These are phyloP conservation scores for Decapterus maruadsi DNA, from an alignment of 2,797 vertebrate species.

Conservation along the genomic window DNA sequence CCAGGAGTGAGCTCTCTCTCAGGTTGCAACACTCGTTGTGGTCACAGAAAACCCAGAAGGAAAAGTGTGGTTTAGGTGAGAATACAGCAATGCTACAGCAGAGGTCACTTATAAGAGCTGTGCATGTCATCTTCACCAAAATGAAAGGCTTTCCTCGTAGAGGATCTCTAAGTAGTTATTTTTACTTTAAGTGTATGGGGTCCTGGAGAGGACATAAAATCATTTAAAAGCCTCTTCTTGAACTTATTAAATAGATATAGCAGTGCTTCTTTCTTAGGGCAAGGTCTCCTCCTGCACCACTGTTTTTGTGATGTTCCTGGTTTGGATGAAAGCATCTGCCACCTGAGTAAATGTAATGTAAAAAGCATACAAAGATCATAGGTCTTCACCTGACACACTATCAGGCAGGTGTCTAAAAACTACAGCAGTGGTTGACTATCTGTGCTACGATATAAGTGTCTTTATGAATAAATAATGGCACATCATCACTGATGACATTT, in stretches of 20 bases:
- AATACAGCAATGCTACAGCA: slow-evolving; percentile 18
- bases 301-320: neutral
- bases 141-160: slow-evolving; percentile 36
- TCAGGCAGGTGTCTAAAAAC: neutral
- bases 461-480: neutral
- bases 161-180: slow-evolving; percentile 31
- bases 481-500: neutral
- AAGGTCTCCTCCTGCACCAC: neutral
- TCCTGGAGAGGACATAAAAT: neutral
- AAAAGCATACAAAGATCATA: too few relatives aligned
- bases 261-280: neutral
- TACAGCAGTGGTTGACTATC: neutral
- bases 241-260: neutral
- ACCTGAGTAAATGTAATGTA: too few relatives aligned
- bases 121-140: slow-evolving; percentile 34
- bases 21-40: slow-evolving; percentile 46
- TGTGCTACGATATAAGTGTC: too few relatives aligned
- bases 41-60: slow-evolving; percentile 38
- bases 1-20: slow-evolving; percentile 29
- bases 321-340: neutral
- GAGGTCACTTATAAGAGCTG: slow-evolving; percentile 36
- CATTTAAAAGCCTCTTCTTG: neutral
- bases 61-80: slow-evolving; percentile 55
- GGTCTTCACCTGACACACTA: neutral
- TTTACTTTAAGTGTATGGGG: slow-evolving; percentile 2